Evolutionary conservation across 2,113 vertebrate species (phyloP).

Genomic region (Otocyon megalotis): DNA sequence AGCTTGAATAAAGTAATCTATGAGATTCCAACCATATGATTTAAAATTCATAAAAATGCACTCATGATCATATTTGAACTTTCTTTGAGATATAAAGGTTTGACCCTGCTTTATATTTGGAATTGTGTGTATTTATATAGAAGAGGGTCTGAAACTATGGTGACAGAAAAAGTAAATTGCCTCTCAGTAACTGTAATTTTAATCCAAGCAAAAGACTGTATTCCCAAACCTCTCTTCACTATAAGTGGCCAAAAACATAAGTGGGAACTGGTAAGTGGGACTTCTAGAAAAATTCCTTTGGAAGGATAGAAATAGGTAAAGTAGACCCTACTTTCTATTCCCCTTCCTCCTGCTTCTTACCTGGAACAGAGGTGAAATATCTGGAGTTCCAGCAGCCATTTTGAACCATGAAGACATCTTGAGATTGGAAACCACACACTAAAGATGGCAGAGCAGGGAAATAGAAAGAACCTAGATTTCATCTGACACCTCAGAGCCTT

Average conservation of each 20-base stretch:
- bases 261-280: not conserved
- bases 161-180: not conserved
- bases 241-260: not conserved
- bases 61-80: not conserved
- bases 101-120: not conserved
- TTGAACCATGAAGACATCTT: not conserved
- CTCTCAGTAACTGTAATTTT: not conserved
- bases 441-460: not conserved
- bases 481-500: not conserved
- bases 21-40: not conserved
- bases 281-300: not conserved
- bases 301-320: not conserved
- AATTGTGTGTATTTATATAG: not conserved
- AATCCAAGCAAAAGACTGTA: not conserved
- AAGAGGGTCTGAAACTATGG: not conserved
- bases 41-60: not conserved
- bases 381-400: not conserved
- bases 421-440: not conserved
- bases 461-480: not conserved
- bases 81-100: not conserved
- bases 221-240: not conserved
- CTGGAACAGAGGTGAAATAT: not conserved
- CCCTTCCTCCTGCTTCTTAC: not conserved
- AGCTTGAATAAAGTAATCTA: not conserved
- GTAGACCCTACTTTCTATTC: not conserved